These are phyloP conservation scores for Alsophila aescularia DNA, from an alignment of 2,888 invertebrate genomes.

Conservation along the genomic window DNA sequence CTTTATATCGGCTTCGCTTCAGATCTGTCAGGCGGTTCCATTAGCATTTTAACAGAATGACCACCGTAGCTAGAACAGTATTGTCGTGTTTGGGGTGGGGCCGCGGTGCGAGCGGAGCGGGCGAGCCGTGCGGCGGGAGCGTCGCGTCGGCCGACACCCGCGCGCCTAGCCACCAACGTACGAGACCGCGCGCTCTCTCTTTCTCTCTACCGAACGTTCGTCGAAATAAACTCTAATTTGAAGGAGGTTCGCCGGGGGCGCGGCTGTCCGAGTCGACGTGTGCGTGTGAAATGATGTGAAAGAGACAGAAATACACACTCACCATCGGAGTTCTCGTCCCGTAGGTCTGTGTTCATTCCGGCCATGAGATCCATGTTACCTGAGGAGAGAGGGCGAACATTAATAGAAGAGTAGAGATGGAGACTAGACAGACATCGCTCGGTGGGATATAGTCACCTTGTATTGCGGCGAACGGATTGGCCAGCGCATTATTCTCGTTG, in stretches of 20 bases:
- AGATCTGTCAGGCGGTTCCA: slow-evolving; percentile 12
- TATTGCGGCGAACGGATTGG: slow-evolving; percentile 79
- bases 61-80: neutral
- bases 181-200: slow-evolving; percentile 67
- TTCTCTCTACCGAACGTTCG: slow-evolving; percentile 38
- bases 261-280: slow-evolving; percentile 83
- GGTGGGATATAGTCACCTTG: slow-evolving; percentile 56
- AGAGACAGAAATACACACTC: slow-evolving; percentile 61
- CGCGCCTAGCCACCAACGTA: slow-evolving; percentile 74
- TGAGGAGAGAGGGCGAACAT: slow-evolving; percentile 41
- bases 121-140: slow-evolving; percentile 49
- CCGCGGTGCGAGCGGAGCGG: slow-evolving; percentile 39
- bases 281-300: slow-evolving; percentile 79
- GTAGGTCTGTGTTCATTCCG: slow-evolving; percentile 72
- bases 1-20: no score
- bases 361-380: slow-evolving; percentile 80
- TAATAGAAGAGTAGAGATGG: neutral
- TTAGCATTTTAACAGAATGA: slow-evolving; percentile 45
- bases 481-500: slow-evolving; percentile 74
- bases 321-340: slow-evolving; percentile 80
- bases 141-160: slow-evolving; percentile 77
- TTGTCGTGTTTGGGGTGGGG: slow-evolving; percentile 14
- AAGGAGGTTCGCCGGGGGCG: slow-evolving; percentile 81
- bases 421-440: neutral
- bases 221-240: slow-evolving; percentile 11